These are phyloP conservation scores for Aplochiton taeniatus DNA, from an alignment of 2,797 vertebrate species.

Conservation along the genomic window DNA sequence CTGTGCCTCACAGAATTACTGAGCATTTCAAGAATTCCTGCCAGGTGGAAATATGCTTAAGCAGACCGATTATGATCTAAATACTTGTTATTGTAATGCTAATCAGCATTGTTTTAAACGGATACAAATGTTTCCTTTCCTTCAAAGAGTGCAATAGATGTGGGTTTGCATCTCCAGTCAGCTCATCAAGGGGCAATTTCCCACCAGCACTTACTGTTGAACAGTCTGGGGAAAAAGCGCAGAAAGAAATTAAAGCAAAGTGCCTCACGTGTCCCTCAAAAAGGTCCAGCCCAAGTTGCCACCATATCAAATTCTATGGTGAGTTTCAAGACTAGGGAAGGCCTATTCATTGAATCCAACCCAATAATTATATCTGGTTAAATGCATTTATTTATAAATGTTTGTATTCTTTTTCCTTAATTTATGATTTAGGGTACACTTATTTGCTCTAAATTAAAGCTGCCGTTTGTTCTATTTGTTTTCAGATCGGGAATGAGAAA, in stretches of 20 bases:
- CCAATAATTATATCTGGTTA: background rate
- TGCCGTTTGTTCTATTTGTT: too few species aligned
- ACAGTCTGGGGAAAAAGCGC: conserved; percentile 33
- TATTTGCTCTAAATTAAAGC: too few species aligned
- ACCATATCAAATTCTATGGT: conserved; percentile 34
- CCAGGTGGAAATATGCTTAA: too few species aligned
- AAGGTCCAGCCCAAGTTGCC: conserved; percentile 22
- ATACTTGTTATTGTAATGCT: too few species aligned
- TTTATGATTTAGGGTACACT: too few species aligned
- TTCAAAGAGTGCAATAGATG: conserved; percentile 38
- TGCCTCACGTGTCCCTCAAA: conserved; percentile 15
- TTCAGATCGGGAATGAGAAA: background rate
- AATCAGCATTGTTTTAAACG: too few species aligned
- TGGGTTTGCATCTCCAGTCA: conserved; percentile 35
- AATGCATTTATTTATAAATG: too few species aligned
- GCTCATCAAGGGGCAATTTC: conserved; percentile 27
- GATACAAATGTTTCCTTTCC: background rate
- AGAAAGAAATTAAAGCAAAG: conserved; percentile 24
- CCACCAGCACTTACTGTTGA: conserved; percentile 34
- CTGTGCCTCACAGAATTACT: too few species aligned
- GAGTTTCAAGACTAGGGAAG: conserved; percentile 16
- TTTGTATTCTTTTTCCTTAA: too few species aligned
- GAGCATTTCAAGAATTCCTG: too few species aligned
- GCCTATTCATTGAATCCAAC: background rate
- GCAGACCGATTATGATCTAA: too few species aligned